Evolutionary conservation across 2,113 vertebrate species (phyloP), one percentile per base, ranked within the genome.

Genomic region (Perognathus longimembris): DNA sequence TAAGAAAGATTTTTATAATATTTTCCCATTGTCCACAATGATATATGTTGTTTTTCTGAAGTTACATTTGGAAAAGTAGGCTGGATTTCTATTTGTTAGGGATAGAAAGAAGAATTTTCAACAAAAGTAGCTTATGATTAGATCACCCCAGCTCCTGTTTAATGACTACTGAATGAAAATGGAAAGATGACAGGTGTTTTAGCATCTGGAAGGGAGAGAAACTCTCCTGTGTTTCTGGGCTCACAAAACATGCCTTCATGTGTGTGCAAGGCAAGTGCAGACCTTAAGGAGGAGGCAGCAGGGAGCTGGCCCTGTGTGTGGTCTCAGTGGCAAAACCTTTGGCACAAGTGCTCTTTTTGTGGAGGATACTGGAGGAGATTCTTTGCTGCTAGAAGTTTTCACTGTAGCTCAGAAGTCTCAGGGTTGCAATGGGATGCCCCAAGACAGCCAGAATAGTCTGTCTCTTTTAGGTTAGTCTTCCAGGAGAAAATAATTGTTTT

Each of bases 1-100:
- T 78, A 69, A 70, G 18, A 32, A 70, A 82, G 24, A 73, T 61
- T 90, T 74, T 91, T 89, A 75, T 86, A 69, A 79, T n/a, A 50
- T 26, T 32, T 54, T 78, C 87, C 64, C 77, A 42, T 15, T 75
- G 38, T 90, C 40, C 20, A 63, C 54, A 80, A 50, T 81, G 32
- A 85, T 82, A 69, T 32, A 75, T 36, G 69, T 76, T 70, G 59
- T 1, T 3, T n/a, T 42, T 81, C 50, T 38, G 36, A 81, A 81
- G 75, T 80, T 71, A 69, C 50, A 15, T n/a, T 89, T 88, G 57
- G 38, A 83, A 87, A 45, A 94, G 11, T 11, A 74, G 61, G 11
- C 5, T 70, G 36, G 38, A 69, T 74, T 24, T 73, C 70, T 69
- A 17, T 54, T 91, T 89, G 64, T 45, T 70, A 76, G 84, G 36